Percentiles rank a stretch among this genome's conserved stretches.
phyloP scores from a whole-genome alignment of 2,888 invertebrate genomes.

The Nudaria mundana region DNA sequence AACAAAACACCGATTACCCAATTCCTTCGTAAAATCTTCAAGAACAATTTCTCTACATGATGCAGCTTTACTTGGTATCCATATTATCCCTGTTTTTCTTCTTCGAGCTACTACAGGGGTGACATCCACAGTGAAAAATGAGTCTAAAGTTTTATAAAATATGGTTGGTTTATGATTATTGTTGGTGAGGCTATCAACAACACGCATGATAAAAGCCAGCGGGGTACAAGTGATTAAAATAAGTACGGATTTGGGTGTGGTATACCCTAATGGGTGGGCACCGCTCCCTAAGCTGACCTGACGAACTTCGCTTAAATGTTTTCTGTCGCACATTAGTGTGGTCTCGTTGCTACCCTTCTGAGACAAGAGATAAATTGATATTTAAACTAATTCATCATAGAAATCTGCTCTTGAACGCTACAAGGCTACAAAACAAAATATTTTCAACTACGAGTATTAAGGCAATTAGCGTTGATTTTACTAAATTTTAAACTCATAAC shows the following conservation, averaged over 20 bases:
- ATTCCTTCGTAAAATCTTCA: slow-evolving; percentile 35
- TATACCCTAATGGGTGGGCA: slow-evolving; percentile 50
- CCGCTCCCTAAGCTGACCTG: slow-evolving; percentile 45
- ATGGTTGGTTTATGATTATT: slow-evolving; percentile 37
- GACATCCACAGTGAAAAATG: slow-evolving; percentile 23
- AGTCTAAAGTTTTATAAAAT: slow-evolving; percentile 22
- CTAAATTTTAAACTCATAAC: too few relatives aligned
- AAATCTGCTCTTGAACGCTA: neutral
- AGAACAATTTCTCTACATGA: slow-evolving; percentile 40
- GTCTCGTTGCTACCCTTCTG: slow-evolving; percentile 1
- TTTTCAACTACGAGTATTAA: neutral
- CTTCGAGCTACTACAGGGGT: slow-evolving; percentile 28
- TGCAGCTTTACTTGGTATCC: slow-evolving; percentile 39
- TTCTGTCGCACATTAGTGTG: slow-evolving; percentile 15
- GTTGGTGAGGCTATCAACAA: slow-evolving; percentile 46
- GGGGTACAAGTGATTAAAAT: slow-evolving; percentile 73
- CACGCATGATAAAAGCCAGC: slow-evolving; percentile 68
- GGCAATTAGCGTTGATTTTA: neutral
- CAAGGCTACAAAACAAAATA: neutral
- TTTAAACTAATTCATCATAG: slow-evolving; percentile 1
- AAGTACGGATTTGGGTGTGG: slow-evolving; percentile 74
- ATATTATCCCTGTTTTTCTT: slow-evolving; percentile 46
- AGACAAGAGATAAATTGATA: slow-evolving; percentile 2
- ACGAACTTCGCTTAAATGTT: slow-evolving; percentile 36
- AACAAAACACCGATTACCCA: slow-evolving; percentile 10